A percentile compares a stretch with the other conserved stretches of the same genome.
phyloP scores from a whole-genome alignment of 2,888 invertebrate genomes.

The Drosophila flavopinicola region DNA sequence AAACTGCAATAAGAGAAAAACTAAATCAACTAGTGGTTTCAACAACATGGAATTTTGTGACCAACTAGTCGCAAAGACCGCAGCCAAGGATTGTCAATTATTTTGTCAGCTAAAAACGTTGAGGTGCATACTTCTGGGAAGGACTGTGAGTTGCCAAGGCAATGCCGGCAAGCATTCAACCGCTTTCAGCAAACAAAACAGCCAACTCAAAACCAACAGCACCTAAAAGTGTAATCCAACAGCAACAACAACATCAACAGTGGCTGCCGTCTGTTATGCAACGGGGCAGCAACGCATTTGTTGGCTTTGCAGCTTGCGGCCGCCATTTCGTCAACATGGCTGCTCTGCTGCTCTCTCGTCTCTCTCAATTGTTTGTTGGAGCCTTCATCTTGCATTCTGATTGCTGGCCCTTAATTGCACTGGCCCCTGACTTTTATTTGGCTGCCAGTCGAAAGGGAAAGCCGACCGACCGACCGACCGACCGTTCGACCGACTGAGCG shows the following conservation, averaged over 20 bases:
- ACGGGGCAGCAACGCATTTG: slow-evolving; percentile 46
- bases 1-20: not conserved
- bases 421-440: slow-evolving; percentile 48
- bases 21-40: not conserved
- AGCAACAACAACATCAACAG: slow-evolving; percentile 23
- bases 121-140: not conserved
- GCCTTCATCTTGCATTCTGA: slow-evolving; percentile 77
- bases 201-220: slow-evolving; percentile 30
- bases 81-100: slow-evolving; percentile 1
- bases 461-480: no score
- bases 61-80: not conserved
- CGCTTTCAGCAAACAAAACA: slow-evolving; percentile 39
- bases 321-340: slow-evolving; percentile 67
- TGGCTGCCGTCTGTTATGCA: slow-evolving; percentile 42
- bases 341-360: slow-evolving; percentile 7
- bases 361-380: slow-evolving; percentile 56
- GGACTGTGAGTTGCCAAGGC: slow-evolving; percentile 18
- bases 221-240: slow-evolving; percentile 49
- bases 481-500: no score
- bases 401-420: slow-evolving; percentile 75
- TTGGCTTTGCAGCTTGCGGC: slow-evolving; percentile 72
- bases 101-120: not conserved
- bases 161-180: slow-evolving; percentile 17
- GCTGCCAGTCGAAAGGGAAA: slow-evolving; percentile 50
- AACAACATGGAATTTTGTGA: not conserved